phyloP scores from a whole-genome alignment of 1,140 invertebrate genomes.

The Helicoverpa zea region DNA sequence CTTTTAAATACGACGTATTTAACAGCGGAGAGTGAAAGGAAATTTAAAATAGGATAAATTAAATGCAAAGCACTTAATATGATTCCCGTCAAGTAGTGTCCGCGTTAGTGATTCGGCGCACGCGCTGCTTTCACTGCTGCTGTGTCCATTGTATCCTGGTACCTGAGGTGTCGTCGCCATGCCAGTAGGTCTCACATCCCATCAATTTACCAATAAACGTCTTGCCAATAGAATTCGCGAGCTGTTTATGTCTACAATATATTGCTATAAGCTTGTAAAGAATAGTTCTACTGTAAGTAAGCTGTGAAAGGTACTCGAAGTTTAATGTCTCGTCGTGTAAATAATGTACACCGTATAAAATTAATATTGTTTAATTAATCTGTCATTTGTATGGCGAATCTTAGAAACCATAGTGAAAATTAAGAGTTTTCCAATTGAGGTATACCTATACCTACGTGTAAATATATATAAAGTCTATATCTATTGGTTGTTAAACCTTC shows the following conservation, averaged over 20 bases:
- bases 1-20: too few species aligned
- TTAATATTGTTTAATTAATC: too few species aligned
- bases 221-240: neutral
- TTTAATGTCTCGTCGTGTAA: too few species aligned
- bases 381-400: too few species aligned
- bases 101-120: constrained; percentile 72
- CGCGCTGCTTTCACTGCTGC: constrained; percentile 80
- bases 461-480: too few species aligned
- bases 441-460: too few species aligned
- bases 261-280: neutral
- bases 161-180: constrained; percentile 52
- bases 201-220: constrained; percentile 1
- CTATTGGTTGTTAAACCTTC: too few species aligned
- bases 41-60: constrained; percentile 73
- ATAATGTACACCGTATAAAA: too few species aligned
- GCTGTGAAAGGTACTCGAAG: too few species aligned
- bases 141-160: constrained; percentile 77
- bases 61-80: constrained; percentile 76
- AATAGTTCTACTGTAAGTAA: too few species aligned
- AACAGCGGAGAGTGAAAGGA: constrained; percentile 78
- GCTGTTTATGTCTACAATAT: neutral
- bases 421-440: too few species aligned
- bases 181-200: constrained; percentile 25
- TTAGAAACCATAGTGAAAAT: too few species aligned
- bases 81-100: constrained; percentile 78